Conservation (phyloP, 1,140 invertebrate species). For the Orchesella cincta region DNA sequence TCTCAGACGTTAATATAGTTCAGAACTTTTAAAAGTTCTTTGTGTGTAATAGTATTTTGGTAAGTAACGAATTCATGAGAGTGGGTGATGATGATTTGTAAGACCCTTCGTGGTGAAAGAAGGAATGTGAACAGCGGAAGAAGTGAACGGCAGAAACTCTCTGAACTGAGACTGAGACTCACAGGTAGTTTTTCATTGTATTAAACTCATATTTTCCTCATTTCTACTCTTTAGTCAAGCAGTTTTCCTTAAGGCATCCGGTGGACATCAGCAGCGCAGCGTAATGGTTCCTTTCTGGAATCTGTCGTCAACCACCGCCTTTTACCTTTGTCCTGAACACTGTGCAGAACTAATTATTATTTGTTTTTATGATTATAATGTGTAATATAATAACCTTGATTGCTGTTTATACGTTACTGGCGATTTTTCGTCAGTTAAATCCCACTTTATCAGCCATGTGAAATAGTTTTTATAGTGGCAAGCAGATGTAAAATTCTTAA, state of each 20-base stretch:
- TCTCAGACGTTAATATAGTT: background rate
- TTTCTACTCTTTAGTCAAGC: conserved; percentile 45
- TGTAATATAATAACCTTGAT: conserved; percentile 24
- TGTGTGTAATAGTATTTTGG: conserved; percentile 40
- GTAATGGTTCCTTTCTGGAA: conserved; percentile 14
- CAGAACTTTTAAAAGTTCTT: conserved; percentile 27
- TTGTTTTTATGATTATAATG: conserved; percentile 24
- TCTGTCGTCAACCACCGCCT: conserved; percentile 18
- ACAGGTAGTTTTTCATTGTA: conserved; percentile 50
- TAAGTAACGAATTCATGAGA: conserved; percentile 41
- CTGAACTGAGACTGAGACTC: conserved; percentile 39
- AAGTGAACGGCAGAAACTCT: conserved; percentile 41
- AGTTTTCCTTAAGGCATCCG: conserved; percentile 26
- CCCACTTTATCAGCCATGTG: conserved; percentile 15
- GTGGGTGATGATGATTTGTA: conserved; percentile 30
- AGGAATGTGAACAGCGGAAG: conserved; percentile 40
- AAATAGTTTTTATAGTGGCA: conserved; percentile 27
- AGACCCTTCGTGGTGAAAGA: conserved; percentile 24
- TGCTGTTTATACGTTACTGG: conserved; percentile 20
- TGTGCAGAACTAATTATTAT: conserved; percentile 17
- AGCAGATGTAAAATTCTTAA: conserved; percentile 18
- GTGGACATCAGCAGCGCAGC: conserved; percentile 12
- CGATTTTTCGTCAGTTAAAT: conserved; percentile 7
- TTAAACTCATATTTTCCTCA: conserved; percentile 50
- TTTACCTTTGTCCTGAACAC: background rate